Conservation (phyloP, 1,140 invertebrate species). For the Aleiodes sp. region DNA sequence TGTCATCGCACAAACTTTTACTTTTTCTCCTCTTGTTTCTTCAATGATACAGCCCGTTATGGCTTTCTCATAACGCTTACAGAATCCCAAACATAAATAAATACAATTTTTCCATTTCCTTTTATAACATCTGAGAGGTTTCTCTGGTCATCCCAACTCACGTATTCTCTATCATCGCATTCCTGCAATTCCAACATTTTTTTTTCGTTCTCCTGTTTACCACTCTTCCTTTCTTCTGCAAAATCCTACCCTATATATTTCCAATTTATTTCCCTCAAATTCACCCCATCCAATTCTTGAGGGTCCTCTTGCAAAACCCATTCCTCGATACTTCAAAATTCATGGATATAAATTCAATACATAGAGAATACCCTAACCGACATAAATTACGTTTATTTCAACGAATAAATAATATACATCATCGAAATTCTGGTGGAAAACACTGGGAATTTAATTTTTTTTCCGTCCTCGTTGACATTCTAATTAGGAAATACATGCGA, state of each 20-base stretch:
- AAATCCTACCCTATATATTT: neutral
- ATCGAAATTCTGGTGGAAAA: neutral
- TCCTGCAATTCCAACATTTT: neutral
- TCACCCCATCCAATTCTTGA: neutral
- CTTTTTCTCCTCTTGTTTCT: neutral
- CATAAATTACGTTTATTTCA: neutral
- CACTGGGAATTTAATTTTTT: no score
- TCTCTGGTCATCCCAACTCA: neutral
- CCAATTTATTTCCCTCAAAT: conserved; percentile 11
- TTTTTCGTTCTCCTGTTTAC: neutral
- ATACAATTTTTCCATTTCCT: neutral
- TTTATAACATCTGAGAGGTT: neutral
- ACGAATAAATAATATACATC: neutral
- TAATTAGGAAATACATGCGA: no score
- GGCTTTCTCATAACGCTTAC: neutral
- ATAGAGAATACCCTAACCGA: neutral
- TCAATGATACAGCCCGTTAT: neutral
- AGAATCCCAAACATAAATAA: neutral
- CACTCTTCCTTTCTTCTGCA: neutral
- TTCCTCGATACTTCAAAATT: neutral
- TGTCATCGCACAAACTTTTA: no score
- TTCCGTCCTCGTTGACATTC: no score
- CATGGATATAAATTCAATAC: neutral
- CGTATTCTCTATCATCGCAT: neutral
- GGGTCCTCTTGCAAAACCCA: neutral